Evolutionary conservation across 2,113 vertebrate species (phyloP).

Genomic region (Anolis carolinensis): DNA sequence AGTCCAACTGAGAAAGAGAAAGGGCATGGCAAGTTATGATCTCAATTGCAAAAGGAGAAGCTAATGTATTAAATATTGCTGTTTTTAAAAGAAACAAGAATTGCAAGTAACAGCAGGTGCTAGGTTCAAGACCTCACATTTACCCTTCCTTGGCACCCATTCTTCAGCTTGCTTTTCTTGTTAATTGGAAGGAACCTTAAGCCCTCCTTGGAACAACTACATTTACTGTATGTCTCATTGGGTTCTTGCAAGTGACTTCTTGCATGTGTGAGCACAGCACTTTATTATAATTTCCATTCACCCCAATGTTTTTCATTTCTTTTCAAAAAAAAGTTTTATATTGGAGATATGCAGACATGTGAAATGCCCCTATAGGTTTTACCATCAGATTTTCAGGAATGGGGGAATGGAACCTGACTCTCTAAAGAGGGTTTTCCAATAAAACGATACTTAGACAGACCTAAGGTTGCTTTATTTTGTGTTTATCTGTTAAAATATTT

Average conservation of each 20-base stretch:
- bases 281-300: not conserved
- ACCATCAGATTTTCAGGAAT: not conserved
- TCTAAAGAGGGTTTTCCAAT: not conserved
- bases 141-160: not conserved
- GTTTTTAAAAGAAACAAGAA: too few relatives aligned
- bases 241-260: not conserved
- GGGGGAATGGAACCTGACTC: not conserved
- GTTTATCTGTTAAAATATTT: conserved; percentile 5
- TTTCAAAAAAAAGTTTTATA: not conserved
- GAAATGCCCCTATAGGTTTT: not conserved
- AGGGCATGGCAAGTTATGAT: not conserved
- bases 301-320: not conserved
- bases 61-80: not conserved
- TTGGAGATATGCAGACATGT: not conserved
- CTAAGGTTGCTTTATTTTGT: not conserved
- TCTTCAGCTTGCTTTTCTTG: not conserved
- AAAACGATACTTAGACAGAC: not conserved
- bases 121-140: not conserved
- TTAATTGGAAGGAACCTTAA: not conserved
- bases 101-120: too few relatives aligned
- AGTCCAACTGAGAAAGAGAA: not conserved
- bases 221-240: not conserved
- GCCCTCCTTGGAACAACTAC: not conserved
- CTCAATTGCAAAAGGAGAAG: not conserved
- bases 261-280: not conserved